Base-by-base conservation (phyloP, 2,113 vertebrate genomes). In the Sisor rabdophorus region DNA sequence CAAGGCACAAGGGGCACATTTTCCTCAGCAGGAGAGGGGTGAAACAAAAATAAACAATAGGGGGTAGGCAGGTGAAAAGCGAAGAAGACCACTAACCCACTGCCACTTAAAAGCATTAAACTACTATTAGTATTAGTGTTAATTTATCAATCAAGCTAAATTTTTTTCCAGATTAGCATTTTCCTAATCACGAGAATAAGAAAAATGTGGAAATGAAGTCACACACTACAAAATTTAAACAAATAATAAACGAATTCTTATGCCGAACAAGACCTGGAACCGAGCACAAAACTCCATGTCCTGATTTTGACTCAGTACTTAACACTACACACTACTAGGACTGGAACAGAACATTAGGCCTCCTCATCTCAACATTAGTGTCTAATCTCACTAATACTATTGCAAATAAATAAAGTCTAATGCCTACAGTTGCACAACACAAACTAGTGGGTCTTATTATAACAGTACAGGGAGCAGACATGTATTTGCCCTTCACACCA, bases 21-120 rank as follows among this genome's bases (percentile, higher is more conserved):
- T 67, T 19, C 19, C 79, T 64, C 67, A 30, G 79, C 71, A n/a
- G 75, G 82, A 76, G 69, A 47, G 24, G 36, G 13, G 73, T 54
- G 65, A 71, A 73, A 82, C 80, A 65, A 71, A 80, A 80, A 82
- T 74, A 85, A 78, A 53, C 15, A 81, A 73, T 24, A 32, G 60
- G 60, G 54, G n/a, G 59, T n/a, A 53, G 54, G 68, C 79, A 81
- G 82, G 72, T 79, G 65, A 55, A 75, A 40, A 20, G 16, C 70
- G 55, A 74, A 71, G 75, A 65, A 63, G 20, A 19, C 28, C 17
- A 22, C 17, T 54, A 36, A 58, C 52, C 40, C 2, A 20, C 73
- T 58, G 16, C 13, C 47, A 69, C 24, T 52, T 52, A 24, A 24
- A 67, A 67, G 36, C 2, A 28, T 61, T 17, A 32, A 32, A 28